A percentile compares a stretch with the other conserved stretches of the same genome.
These are phyloP conservation scores for Hyla sarda DNA, from an alignment of 2,113 vertebrate species.

Conservation along the genomic window DNA sequence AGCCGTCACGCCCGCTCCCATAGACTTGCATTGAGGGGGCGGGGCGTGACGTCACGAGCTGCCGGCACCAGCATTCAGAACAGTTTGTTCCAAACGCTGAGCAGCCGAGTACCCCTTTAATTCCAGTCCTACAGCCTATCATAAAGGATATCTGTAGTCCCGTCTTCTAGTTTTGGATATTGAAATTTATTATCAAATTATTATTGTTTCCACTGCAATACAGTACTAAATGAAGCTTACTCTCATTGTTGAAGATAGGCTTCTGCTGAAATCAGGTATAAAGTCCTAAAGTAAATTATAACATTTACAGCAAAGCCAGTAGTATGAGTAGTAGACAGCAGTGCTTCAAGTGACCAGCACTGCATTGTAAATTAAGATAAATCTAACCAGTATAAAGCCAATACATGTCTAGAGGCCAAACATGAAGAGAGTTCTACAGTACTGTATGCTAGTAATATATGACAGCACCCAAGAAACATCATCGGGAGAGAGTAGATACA, in stretches of 20 bases:
- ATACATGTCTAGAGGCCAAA: not conserved
- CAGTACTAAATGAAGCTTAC: not conserved
- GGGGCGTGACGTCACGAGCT: too few relatives aligned
- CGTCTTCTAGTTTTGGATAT: not conserved
- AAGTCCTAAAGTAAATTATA: not conserved
- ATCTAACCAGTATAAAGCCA: not conserved
- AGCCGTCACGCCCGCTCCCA: too few relatives aligned
- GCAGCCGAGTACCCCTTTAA: too few relatives aligned
- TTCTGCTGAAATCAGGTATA: not conserved
- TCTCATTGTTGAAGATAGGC: not conserved
- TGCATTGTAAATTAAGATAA: not conserved
- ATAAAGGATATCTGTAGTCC: not conserved
- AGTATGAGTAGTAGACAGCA: not conserved
- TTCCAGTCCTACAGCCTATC: not conserved
- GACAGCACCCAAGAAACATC: not conserved
- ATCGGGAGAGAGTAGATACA: too few relatives aligned
- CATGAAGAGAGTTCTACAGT: not conserved
- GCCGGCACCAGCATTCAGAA: too few relatives aligned
- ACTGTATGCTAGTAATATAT: not conserved
- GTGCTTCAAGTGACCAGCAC: too few relatives aligned
- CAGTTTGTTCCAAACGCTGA: too few relatives aligned
- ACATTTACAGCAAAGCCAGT: not conserved
- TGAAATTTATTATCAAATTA: not conserved
- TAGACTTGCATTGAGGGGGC: too few relatives aligned
- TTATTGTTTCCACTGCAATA: not conserved